These are phyloP conservation scores for Macrosteles quadrilineatus DNA, from an alignment of 1,140 invertebrate genomes.

Conservation along the genomic window DNA sequence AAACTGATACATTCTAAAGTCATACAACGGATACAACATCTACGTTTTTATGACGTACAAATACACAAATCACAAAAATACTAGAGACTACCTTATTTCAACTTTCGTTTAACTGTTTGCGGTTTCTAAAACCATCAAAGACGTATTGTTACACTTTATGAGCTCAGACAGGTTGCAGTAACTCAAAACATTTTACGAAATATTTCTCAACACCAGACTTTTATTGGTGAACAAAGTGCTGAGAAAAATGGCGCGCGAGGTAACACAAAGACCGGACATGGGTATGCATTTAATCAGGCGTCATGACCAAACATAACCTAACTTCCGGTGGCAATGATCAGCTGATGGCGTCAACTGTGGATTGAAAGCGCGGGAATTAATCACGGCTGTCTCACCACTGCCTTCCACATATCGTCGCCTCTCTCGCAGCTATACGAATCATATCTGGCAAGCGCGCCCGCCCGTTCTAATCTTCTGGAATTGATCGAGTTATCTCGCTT, in stretches of 20 bases:
- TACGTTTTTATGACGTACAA: too few relatives aligned
- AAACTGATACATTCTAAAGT: too few relatives aligned
- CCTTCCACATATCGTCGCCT: background rate
- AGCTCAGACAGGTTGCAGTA: background rate
- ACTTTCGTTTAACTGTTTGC: too few relatives aligned
- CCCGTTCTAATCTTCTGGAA: too few relatives aligned
- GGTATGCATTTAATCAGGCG: conserved; percentile 9
- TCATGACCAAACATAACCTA: conserved; percentile 7
- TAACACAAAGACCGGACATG: conserved; percentile 5
- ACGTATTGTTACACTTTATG: background rate
- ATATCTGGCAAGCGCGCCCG: too few relatives aligned
- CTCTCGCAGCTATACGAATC: background rate
- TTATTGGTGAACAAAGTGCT: background rate
- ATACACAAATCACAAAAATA: too few relatives aligned
- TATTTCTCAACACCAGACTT: background rate
- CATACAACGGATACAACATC: too few relatives aligned
- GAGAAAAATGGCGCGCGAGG: background rate
- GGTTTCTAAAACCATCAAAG: too few relatives aligned
- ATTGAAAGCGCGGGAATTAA: background rate
- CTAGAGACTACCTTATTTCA: too few relatives aligned
- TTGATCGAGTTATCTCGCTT: too few relatives aligned
- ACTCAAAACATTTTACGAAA: background rate
- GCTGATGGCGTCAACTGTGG: background rate
- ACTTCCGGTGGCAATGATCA: background rate
- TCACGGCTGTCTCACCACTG: conserved; percentile 15